Evolutionary conservation across 2,797 vertebrate genomes (phyloP), one percentile per base, ranked within the genome.

Genomic region (Sylvia borin): DNA sequence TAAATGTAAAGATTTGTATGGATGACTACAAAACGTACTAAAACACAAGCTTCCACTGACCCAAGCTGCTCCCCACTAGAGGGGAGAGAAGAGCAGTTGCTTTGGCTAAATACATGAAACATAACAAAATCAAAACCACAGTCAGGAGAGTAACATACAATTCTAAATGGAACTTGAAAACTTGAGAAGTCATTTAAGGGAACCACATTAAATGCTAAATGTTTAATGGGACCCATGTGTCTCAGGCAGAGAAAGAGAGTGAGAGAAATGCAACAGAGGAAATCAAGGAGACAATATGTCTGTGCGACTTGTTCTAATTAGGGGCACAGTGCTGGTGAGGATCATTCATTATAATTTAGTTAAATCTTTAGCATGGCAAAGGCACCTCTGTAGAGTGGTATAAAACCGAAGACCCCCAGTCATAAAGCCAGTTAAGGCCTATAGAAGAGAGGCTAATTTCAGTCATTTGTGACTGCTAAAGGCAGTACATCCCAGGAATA

Each of bases 181-280:
- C 98, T 98, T 96, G 97, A 98, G 97, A 98, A 98, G 98, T 98
- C 97, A 98, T 98, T 98, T 98, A 97, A 98, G 97, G 97, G 98
- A 98, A 98, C 98, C 98, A 98, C 98, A 98, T 98, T 98, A 98
- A 98, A 98, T 98, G 92, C 96, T 97, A 97, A 97, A 98, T 97
- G 97, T 98, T 98, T 98, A 98, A 98, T 98, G 98, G 98, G 97
- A 98, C 98, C 98, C 98, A 98, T 98, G 98, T 98, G 98, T 98
- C 97, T 92, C 87, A 94, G 97, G 97, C 97, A 98, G 97, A 98
- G 97, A 98, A 97, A 97, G 97, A 96, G 98, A 98, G 97, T 95
- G 97, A 97, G 97, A 98, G 97, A 98, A 98, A 98, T 92, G 97
- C 93, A 98, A 96, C 97, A 97, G 98, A 98, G 98, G 98, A 98